Evolutionary conservation across 2,797 vertebrate species (phyloP).

Genomic region (Galago senegalensis): DNA sequence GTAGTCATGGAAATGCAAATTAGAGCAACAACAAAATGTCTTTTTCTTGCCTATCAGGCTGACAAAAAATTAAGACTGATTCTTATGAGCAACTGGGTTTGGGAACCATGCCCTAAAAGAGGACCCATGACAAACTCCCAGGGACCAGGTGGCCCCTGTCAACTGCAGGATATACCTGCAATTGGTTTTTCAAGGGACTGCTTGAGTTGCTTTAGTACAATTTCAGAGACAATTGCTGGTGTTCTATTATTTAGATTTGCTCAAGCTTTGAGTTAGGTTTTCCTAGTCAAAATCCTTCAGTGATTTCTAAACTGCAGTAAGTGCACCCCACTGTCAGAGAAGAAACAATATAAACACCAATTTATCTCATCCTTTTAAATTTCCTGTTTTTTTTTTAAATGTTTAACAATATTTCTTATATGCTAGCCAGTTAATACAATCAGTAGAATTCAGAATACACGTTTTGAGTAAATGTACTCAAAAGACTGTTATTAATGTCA

Average conservation of each 20-base stretch:
- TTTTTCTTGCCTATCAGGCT: not conserved
- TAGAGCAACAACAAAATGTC: conserved; percentile 8
- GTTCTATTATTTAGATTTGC: not conserved
- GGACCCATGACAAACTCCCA: not conserved
- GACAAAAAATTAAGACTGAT: conserved; percentile 21
- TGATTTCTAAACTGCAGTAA: not conserved
- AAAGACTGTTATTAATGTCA: not conserved
- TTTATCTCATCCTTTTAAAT: not conserved
- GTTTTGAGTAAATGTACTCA: not conserved
- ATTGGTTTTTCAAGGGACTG: not conserved
- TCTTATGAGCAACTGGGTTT: not conserved
- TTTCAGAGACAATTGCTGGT: not conserved
- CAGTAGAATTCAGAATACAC: conserved; percentile 32
- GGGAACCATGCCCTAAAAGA: not conserved
- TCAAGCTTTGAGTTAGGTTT: not conserved
- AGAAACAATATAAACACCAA: not conserved
- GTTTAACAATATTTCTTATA: not conserved
- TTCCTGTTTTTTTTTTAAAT: not conserved
- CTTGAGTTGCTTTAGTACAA: not conserved
- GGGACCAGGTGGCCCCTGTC: not conserved
- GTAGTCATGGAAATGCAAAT: conserved; percentile 30
- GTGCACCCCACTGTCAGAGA: not conserved
- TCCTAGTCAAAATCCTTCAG: not conserved
- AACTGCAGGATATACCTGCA: not conserved
- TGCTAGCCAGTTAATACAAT: not conserved